Percentiles rank a stretch among this genome's conserved stretches.
Conservation (phyloP, 1,140 invertebrate genomes). For the Bombus pascuorum region DNA sequence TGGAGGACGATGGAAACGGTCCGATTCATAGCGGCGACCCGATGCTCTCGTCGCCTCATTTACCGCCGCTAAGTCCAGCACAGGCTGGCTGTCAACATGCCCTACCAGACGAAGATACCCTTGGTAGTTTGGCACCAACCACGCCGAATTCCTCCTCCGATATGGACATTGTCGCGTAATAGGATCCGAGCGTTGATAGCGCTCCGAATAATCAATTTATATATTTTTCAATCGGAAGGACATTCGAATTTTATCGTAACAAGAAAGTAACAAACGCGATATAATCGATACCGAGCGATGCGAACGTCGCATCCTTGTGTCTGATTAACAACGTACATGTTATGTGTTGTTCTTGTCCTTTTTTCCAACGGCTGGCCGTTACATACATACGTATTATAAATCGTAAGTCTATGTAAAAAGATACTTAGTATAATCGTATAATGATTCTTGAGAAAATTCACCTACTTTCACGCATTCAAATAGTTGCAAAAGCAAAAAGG, state of each 20-base stretch:
- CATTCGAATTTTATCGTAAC: not conserved
- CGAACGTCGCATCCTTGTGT: not conserved
- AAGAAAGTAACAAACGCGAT: not conserved
- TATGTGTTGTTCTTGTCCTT: not conserved
- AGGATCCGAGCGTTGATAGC: constrained; percentile 29
- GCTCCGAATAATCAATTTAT: too few species aligned
- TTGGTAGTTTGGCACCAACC: constrained; percentile 78
- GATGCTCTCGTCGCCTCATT: constrained; percentile 85
- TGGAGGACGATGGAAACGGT: constrained; percentile 90
- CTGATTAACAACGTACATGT: not conserved
- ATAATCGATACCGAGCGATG: not conserved
- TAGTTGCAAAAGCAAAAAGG: not conserved
- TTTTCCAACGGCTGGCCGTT: constrained; percentile 41
- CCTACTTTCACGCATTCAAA: not conserved
- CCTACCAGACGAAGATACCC: constrained; percentile 79
- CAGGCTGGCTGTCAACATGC: constrained; percentile 76
- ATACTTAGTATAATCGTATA: not conserved
- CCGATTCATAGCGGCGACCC: constrained; percentile 87
- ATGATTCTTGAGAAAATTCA: not conserved
- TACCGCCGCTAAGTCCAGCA: constrained; percentile 80
- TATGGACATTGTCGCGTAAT: constrained; percentile 82
- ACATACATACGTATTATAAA: not conserved
- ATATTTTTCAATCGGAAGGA: not conserved
- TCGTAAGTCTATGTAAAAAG: not conserved
- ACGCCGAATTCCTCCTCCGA: constrained; percentile 79